phyloP scores from a whole-genome alignment of 2,888 invertebrate genomes.

The Amphipoea oculea region DNA sequence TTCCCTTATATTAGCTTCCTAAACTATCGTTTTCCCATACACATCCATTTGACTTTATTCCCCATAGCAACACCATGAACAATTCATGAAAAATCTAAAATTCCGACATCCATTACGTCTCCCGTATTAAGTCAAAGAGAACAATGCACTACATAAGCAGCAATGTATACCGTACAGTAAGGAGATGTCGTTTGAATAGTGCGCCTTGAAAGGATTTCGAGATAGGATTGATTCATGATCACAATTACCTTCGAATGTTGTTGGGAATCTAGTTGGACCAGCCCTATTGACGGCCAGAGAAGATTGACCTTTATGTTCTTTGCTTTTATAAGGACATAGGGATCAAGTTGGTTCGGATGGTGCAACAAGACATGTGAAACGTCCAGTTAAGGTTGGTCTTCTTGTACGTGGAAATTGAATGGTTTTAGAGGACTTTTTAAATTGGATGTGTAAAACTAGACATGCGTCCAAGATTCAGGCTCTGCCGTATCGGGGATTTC shows the following conservation, averaged over 20 bases:
- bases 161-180: conserved; percentile 69
- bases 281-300: conserved; percentile 70
- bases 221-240: conserved; percentile 89
- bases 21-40: conserved; percentile 80
- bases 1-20: conserved; percentile 79
- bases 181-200: conserved; percentile 69
- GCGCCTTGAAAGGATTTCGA: conserved; percentile 77
- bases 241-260: conserved; percentile 88
- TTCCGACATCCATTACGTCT: conserved; percentile 64
- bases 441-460: conserved; percentile 70
- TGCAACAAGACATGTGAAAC: conserved; percentile 62
- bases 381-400: conserved; percentile 66
- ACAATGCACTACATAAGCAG: conserved; percentile 59
- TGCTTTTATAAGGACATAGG: conserved; percentile 39
- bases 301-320: conserved; percentile 63
- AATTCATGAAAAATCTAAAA: conserved; percentile 58
- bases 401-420: conserved; percentile 50
- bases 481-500: conserved; percentile 79
- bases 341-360: conserved; percentile 57
- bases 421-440: conserved; percentile 57
- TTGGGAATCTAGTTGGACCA: conserved; percentile 77
- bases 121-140: conserved; percentile 48
- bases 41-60: conserved; percentile 67
- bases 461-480: conserved; percentile 75
- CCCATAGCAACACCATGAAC: conserved; percentile 57